phyloP scores from a whole-genome alignment of 2,888 invertebrate genomes.

The Rotaria socialis region DNA sequence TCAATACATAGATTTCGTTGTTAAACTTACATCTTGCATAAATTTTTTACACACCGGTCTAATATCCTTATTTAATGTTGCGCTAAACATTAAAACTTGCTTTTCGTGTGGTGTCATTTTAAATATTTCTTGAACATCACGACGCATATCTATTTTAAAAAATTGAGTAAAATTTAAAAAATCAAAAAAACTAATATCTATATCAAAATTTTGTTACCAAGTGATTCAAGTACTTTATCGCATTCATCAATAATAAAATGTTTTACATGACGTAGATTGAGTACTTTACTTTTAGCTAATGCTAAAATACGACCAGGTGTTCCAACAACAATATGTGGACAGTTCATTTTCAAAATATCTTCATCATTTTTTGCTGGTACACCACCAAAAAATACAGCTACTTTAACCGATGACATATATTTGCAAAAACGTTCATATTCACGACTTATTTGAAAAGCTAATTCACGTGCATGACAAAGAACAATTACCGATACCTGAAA shows the following conservation, averaged over 20 bases:
- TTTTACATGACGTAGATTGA: constrained; percentile 88
- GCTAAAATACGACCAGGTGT: constrained; percentile 95
- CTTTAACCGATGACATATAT: constrained; percentile 88
- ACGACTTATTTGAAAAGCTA: constrained; percentile 99
- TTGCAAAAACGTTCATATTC: constrained; percentile 98
- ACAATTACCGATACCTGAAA: constrained; percentile 75
- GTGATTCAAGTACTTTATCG: constrained; percentile 94
- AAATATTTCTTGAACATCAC: constrained; percentile 99
- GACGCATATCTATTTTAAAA: constrained; percentile 61
- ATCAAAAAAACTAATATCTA: too few species aligned
- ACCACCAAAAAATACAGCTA: constrained; percentile 96
- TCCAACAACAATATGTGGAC: constrained; percentile 97
- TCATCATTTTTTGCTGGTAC: constrained; percentile 93
- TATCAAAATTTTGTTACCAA: constrained; percentile 65
- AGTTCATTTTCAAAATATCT: constrained; percentile 85
- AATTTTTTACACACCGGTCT: constrained; percentile 99
- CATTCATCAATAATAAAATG: constrained; percentile 99
- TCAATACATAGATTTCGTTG: too few species aligned
- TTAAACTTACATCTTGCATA: constrained; percentile 89
- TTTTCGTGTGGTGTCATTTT: constrained; percentile 96
- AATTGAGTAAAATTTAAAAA: too few species aligned
- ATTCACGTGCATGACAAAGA: constrained; percentile 97
- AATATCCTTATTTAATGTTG: constrained; percentile 97
- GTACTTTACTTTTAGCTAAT: constrained; percentile 74
- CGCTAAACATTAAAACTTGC: constrained; percentile 99